These are phyloP conservation scores for Musca vetustissima DNA, from an alignment of 1,140 invertebrate species.

Conservation along the genomic window DNA sequence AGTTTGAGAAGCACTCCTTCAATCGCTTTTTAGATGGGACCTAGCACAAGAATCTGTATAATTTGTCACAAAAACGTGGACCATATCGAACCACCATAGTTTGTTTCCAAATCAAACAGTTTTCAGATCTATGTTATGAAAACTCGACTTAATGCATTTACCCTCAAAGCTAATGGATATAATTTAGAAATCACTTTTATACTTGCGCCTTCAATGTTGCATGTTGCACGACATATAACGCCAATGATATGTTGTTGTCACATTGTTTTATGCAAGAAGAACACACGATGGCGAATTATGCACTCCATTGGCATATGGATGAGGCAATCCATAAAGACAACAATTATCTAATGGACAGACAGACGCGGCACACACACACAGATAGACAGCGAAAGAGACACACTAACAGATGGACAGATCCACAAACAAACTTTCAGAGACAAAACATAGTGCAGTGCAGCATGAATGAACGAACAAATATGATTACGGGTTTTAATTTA, in stretches of 20 bases:
- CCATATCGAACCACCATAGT: no score
- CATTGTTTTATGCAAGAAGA: slow-evolving; percentile 1
- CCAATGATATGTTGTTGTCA: slow-evolving; percentile 22
- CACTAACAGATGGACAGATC: background rate
- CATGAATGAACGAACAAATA: background rate
- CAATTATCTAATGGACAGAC: slow-evolving; percentile 1
- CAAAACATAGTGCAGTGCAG: background rate
- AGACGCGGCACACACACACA: background rate
- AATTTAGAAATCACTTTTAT: no score
- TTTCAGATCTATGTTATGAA: no score
- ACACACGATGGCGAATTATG: background rate
- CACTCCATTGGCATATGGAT: background rate
- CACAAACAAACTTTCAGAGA: background rate
- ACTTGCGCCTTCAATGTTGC: background rate
- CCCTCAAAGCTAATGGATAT: no score
- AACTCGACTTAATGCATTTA: no score
- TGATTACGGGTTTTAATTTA: slow-evolving; percentile 18
- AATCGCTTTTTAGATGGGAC: no score
- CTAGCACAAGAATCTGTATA: no score
- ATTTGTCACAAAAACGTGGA: no score
- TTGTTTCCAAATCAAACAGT: no score
- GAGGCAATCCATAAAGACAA: slow-evolving; percentile 7
- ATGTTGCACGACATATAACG: slow-evolving; percentile 23
- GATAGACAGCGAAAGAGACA: background rate
- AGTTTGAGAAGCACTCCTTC: no score